phyloP scores from a whole-genome alignment of 1,140 invertebrate species.

The Lysiphlebus fabarum region DNA sequence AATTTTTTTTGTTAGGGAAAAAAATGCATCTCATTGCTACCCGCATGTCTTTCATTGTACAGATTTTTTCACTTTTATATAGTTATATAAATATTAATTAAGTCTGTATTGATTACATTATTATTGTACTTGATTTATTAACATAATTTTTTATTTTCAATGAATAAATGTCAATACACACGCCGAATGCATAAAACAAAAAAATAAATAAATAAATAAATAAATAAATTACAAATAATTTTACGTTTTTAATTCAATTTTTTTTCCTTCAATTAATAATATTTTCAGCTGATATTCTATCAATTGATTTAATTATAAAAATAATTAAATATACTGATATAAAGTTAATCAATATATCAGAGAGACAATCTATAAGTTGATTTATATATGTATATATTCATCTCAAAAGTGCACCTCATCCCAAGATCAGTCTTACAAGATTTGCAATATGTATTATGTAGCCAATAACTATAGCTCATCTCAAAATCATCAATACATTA shows the following conservation, averaged over 20 bases:
- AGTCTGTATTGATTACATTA: conserved; percentile 42
- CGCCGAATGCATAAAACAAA: conserved; percentile 38
- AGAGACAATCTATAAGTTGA: too few species aligned
- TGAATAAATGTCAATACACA: conserved; percentile 55
- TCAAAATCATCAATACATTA: background rate
- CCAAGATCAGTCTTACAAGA: too few species aligned
- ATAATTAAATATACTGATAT: background rate
- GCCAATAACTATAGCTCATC: background rate
- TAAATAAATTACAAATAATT: too few species aligned
- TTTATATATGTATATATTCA: too few species aligned
- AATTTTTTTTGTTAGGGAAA: conserved; percentile 31
- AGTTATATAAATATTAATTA: conserved; percentile 50
- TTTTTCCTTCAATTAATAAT: background rate
- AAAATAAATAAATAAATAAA: too few species aligned
- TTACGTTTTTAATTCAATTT: background rate
- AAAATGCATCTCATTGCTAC: conserved; percentile 56
- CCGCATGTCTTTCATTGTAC: conserved; percentile 58
- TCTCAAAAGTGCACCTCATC: too few species aligned
- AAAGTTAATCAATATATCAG: background rate
- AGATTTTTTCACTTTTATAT: conserved; percentile 59
- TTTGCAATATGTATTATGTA: background rate
- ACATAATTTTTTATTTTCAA: conserved; percentile 43
- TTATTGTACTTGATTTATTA: conserved; percentile 52
- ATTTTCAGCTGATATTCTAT: background rate
- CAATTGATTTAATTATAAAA: background rate